Conservation (phyloP, 2,888 invertebrate genomes). For the Caenorhabditis becei region DNA sequence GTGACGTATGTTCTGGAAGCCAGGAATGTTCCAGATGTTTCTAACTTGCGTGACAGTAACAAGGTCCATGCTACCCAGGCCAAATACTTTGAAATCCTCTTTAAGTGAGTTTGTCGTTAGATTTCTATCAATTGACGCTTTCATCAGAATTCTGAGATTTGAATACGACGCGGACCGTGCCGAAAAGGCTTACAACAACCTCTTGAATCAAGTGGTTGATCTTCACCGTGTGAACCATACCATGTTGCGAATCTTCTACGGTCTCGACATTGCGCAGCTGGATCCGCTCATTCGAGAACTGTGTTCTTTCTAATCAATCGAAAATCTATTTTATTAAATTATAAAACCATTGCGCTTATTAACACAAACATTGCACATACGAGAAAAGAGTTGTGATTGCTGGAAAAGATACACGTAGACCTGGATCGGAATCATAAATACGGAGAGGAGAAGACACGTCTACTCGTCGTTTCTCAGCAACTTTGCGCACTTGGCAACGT, state of each 20-base stretch:
- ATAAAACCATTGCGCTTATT: conserved; percentile 42
- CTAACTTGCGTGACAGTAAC: conserved; percentile 26
- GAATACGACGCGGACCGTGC: conserved; percentile 68
- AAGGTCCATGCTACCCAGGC: conserved; percentile 40
- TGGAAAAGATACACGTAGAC: conserved; percentile 49
- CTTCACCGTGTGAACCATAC: conserved; percentile 71
- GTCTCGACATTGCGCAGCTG: conserved; percentile 72
- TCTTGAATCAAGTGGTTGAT: conserved; percentile 69
- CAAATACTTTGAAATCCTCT: conserved; percentile 48
- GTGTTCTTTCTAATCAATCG: conserved; percentile 61
- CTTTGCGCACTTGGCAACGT: conserved; percentile 63
- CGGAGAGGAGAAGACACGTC: neutral
- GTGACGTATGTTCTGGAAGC: neutral
- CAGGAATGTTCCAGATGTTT: conserved; percentile 28
- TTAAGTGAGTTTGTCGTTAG: conserved; percentile 41
- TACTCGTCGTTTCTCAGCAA: conserved; percentile 54
- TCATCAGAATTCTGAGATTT: conserved; percentile 69
- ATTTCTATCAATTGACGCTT: neutral
- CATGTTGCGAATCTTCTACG: conserved; percentile 72
- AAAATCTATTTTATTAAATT: conserved; percentile 33
- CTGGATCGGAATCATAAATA: conserved; percentile 34
- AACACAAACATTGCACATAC: conserved; percentile 38
- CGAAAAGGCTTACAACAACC: conserved; percentile 63
- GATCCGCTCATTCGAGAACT: conserved; percentile 77
- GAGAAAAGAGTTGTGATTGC: conserved; percentile 5